A percentile compares a stretch with the other conserved stretches of the same genome.
These are phyloP conservation scores for Furnarius figulus DNA, from an alignment of 2,113 vertebrate genomes.

Conservation along the genomic window DNA sequence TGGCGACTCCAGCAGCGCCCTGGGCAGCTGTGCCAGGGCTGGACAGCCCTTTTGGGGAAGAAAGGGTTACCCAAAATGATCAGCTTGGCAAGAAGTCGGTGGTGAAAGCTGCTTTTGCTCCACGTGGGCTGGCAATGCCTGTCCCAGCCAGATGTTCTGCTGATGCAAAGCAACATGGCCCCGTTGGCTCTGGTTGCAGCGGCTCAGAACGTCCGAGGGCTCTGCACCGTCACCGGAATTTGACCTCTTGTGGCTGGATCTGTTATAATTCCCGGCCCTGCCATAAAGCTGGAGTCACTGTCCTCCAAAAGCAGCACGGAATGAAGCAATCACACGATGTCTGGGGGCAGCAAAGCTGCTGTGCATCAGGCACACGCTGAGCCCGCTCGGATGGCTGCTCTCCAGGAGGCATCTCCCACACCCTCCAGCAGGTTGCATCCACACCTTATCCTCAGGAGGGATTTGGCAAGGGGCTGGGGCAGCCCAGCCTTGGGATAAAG, in stretches of 20 bases:
- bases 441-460: rapidly evolving
- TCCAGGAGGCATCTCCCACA: background rate
- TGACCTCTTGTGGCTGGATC: background rate
- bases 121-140: rapidly evolving
- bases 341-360: background rate
- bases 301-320: background rate
- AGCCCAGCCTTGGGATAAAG: background rate
- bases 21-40: background rate
- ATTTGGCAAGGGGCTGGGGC: background rate
- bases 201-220: background rate
- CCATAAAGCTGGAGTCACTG: background rate
- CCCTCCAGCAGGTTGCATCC: background rate
- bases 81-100: rapidly evolving
- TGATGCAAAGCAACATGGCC: background rate
- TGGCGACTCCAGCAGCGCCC: background rate
- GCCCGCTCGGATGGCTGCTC: background rate
- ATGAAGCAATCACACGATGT: rapidly evolving
- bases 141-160: background rate
- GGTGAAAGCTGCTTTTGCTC: background rate
- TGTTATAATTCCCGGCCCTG: background rate
- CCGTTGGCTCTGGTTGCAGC: background rate
- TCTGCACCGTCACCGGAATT: background rate
- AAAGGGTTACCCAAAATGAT: background rate
- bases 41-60: background rate
- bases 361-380: rapidly evolving